phyloP scores from a whole-genome alignment of 1,140 invertebrate species.

The Diploscapter pachys region DNA sequence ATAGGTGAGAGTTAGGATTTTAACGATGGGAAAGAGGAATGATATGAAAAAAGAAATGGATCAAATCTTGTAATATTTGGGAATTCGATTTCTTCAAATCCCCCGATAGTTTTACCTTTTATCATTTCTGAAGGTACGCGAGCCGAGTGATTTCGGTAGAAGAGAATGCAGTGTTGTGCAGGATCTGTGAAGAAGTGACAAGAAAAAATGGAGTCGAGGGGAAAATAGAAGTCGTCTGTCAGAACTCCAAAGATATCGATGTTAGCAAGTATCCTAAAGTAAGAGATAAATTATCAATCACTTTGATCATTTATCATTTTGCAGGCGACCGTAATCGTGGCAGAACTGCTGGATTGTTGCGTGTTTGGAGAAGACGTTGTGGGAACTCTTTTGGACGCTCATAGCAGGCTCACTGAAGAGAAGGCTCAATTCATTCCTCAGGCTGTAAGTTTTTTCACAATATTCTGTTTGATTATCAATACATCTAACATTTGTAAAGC shows the following conservation, averaged over 20 bases:
- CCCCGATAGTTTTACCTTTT: no score
- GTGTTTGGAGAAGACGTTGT: slow-evolving; percentile 1
- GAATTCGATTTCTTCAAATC: not conserved
- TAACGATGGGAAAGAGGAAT: no score
- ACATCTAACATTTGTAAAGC: no score
- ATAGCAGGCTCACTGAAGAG: not conserved
- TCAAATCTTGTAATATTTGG: not conserved
- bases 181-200: no score
- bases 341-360: slow-evolving; percentile 8
- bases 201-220: no score
- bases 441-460: no score
- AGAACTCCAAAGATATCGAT: not conserved
- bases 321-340: slow-evolving; percentile 5
- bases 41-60: not conserved
- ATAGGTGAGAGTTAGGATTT: no score
- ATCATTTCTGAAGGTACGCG: no score
- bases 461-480: no score
- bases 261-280: no score
- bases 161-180: not conserved
- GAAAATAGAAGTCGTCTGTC: not conserved
- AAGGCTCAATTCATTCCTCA: slow-evolving; percentile 3
- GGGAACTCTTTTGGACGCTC: slow-evolving; percentile 2
- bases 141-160: not conserved
- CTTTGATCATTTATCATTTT: not conserved
- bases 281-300: no score